These are phyloP conservation scores for Anguilla japonica DNA, from an alignment of 2,113 vertebrate genomes.

Conservation along the genomic window DNA sequence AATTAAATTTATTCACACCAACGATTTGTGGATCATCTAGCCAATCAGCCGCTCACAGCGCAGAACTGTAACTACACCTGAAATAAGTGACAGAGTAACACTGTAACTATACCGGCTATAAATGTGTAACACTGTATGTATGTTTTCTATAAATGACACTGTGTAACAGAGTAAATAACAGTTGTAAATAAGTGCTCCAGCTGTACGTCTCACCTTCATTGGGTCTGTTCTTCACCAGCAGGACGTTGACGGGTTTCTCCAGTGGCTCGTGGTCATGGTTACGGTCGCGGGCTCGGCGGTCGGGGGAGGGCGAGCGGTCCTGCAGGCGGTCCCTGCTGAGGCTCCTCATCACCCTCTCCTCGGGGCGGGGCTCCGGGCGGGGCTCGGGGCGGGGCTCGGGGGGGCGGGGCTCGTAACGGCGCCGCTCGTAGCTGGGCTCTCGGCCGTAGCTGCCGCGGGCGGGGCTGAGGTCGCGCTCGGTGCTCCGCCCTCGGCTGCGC, in stretches of 20 bases:
- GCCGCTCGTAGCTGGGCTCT: slow-evolving; percentile 49
- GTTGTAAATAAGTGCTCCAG: background rate
- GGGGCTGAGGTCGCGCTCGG: slow-evolving; percentile 52
- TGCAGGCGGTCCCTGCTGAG: slow-evolving; percentile 72
- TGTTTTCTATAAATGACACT: too few species aligned
- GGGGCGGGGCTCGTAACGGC: slow-evolving; percentile 41
- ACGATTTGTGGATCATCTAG: too few species aligned
- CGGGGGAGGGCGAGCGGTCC: slow-evolving; percentile 52
- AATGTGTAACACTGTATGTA: too few species aligned
- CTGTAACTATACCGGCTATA: too few species aligned
- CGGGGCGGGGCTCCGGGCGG: slow-evolving; percentile 16
- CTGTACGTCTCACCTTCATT: slow-evolving; percentile 76
- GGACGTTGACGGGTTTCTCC: slow-evolving; percentile 78
- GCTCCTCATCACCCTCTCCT: slow-evolving; percentile 54
- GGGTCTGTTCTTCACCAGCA: slow-evolving; percentile 82
- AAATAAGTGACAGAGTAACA: too few species aligned
- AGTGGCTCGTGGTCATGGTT: slow-evolving; percentile 54
- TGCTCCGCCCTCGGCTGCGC: slow-evolving; percentile 65
- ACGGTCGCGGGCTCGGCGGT: slow-evolving; percentile 55
- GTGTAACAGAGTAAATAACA: too few species aligned
- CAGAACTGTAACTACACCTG: too few species aligned
- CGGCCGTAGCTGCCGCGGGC: slow-evolving; percentile 20
- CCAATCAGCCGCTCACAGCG: too few species aligned
- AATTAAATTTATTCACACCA: too few species aligned
- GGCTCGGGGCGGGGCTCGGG: background rate